A percentile compares a stretch with the other conserved stretches of the same genome.
Conservation (phyloP, 2,888 invertebrate genomes). For the Rhagonycha fulva region DNA sequence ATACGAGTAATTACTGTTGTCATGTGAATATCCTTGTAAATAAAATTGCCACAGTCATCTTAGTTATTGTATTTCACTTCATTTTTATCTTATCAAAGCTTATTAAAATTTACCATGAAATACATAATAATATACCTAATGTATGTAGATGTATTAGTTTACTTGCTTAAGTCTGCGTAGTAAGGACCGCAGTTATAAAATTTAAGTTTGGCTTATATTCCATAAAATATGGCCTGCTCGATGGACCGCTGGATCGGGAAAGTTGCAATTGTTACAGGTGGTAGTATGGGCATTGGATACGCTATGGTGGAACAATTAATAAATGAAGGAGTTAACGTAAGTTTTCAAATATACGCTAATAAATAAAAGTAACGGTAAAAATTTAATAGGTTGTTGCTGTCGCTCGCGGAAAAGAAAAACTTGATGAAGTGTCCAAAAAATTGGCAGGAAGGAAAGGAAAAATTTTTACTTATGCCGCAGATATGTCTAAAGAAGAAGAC, state of each 20-base stretch:
- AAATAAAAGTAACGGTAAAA: neutral
- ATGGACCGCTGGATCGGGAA: neutral
- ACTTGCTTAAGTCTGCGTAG: too few relatives aligned
- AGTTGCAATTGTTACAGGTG: neutral
- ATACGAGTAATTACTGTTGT: too few relatives aligned
- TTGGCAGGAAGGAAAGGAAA: constrained; percentile 1
- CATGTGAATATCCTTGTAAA: too few relatives aligned
- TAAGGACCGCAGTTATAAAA: too few relatives aligned
- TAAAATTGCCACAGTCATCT: too few relatives aligned
- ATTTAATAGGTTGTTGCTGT: constrained; percentile 7
- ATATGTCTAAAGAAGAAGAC: constrained; percentile 27
- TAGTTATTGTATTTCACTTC: too few relatives aligned
- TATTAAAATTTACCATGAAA: too few relatives aligned
- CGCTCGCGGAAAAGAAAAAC: neutral
- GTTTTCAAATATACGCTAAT: neutral
- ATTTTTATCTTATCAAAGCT: too few relatives aligned
- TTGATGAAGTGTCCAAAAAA: neutral
- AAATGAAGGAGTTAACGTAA: neutral
- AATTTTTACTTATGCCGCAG: constrained; percentile 18
- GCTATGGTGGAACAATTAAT: neutral
- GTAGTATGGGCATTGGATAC: neutral
- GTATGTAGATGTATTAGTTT: too few relatives aligned
- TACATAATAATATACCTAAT: too few relatives aligned
- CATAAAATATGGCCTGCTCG: neutral
- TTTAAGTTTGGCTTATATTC: too few relatives aligned